Conservation (phyloP, 2,797 vertebrate genomes). For the Buphagus erythrorhynchus region DNA sequence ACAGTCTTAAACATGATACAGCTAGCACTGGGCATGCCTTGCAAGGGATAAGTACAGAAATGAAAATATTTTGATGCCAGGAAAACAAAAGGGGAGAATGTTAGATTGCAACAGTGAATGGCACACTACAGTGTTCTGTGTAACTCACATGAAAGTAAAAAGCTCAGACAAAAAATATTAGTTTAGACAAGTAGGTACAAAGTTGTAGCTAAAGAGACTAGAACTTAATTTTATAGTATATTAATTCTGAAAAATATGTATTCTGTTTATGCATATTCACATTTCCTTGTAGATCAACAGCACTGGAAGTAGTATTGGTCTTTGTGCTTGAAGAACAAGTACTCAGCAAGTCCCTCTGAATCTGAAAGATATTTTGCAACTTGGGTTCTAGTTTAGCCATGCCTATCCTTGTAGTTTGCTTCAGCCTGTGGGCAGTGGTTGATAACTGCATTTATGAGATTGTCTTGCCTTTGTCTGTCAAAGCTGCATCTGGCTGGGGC, state of each 20-base stretch:
- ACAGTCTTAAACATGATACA: neutral
- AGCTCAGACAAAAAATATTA: neutral
- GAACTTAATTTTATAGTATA: neutral
- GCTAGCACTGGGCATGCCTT: neutral
- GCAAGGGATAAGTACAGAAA: neutral
- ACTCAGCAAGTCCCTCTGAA: neutral
- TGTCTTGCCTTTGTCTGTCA: neutral
- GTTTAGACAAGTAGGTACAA: neutral
- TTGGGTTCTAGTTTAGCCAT: neutral
- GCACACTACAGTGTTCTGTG: neutral
- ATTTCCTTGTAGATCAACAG: neutral
- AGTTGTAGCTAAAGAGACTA: neutral
- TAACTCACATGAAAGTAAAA: neutral
- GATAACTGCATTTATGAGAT: neutral
- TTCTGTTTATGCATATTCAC: neutral
- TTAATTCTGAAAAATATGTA: neutral
- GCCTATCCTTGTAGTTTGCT: neutral
- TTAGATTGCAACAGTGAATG: neutral
- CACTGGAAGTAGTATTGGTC: neutral
- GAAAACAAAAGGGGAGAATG: neutral
- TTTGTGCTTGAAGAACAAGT: neutral
- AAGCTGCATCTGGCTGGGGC: neutral
- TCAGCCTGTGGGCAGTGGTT: neutral
- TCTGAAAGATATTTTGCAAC: neutral
- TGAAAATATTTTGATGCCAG: neutral